A percentile compares a stretch with the other conserved stretches of the same genome.
These are phyloP conservation scores for Torymus auratus DNA, from an alignment of 2,888 invertebrate species.

Conservation along the genomic window DNA sequence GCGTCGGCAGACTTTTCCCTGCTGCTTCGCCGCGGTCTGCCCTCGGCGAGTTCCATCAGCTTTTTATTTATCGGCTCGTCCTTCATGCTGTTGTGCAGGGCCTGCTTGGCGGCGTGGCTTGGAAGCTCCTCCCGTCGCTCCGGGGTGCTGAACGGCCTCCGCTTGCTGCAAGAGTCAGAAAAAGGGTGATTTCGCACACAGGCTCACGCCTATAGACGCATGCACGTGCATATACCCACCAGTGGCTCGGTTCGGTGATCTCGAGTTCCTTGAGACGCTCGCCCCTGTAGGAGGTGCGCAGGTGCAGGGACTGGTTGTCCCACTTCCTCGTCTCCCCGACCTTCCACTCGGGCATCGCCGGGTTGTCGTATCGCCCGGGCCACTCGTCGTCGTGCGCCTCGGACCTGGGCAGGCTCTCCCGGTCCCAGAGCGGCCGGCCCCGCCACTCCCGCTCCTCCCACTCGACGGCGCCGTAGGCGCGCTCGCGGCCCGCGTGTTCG, in stretches of 20 bases:
- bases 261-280: conserved; percentile 74
- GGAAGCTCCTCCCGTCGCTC: conserved; percentile 71
- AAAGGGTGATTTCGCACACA: background rate
- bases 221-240: conserved; percentile 52
- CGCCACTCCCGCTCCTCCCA: conserved; percentile 75
- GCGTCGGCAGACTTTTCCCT: conserved; percentile 73
- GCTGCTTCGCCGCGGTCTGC: conserved; percentile 70
- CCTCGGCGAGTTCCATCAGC: conserved; percentile 74
- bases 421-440: conserved; percentile 72
- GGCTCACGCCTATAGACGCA: no score
- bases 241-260: conserved; percentile 65
- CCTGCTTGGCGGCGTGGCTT: conserved; percentile 70
- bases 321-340: conserved; percentile 72
- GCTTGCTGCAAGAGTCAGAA: conserved; percentile 65
- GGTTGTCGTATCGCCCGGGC: conserved; percentile 71
- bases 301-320: conserved; percentile 72
- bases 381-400: conserved; percentile 75
- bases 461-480: conserved; percentile 64
- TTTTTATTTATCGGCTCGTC: conserved; percentile 76
- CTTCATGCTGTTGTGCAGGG: conserved; percentile 74
- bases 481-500: conserved; percentile 62
- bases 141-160: conserved; percentile 69
- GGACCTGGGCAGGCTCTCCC: conserved; percentile 73
- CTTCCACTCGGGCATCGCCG: conserved; percentile 72
- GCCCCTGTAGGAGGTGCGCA: conserved; percentile 71